These are phyloP conservation scores for Phaethornis superciliosus DNA, from an alignment of 2,113 vertebrate genomes.

Conservation along the genomic window DNA sequence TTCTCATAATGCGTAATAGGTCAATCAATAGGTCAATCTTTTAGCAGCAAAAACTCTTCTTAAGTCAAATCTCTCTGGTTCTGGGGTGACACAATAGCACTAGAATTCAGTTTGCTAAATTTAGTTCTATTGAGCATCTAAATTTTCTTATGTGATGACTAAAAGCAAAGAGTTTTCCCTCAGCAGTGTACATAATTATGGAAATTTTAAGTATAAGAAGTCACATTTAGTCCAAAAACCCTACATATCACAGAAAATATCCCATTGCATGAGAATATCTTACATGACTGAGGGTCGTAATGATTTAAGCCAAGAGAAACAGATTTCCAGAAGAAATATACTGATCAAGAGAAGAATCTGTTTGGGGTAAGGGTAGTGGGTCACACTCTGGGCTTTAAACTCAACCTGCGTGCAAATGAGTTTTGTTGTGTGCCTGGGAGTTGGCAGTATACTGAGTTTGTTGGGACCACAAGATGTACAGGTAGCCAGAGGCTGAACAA, in stretches of 20 bases:
- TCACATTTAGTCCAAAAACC: not conserved
- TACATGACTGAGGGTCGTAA: not conserved
- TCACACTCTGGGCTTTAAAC: too few species aligned
- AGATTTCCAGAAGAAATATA: not conserved
- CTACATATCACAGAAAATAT: not conserved
- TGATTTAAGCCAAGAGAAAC: not conserved
- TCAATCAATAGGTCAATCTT: not conserved
- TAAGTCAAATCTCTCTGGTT: not conserved
- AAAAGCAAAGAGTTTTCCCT: not conserved
- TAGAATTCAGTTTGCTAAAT: not conserved
- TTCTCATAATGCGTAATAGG: not conserved
- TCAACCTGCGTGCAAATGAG: not conserved
- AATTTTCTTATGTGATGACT: not conserved
- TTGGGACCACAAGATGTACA: not conserved
- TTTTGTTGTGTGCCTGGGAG: rapidly evolving
- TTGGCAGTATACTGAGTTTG: not conserved
- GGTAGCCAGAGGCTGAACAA: not conserved
- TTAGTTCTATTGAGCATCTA: not conserved
- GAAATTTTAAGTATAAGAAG: not conserved
- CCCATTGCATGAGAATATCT: not conserved
- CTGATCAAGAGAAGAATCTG: not conserved
- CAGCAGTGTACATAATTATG: not conserved
- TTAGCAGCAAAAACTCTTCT: not conserved
- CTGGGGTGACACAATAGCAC: not conserved
- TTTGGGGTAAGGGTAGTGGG: not conserved